These are phyloP conservation scores for Jacana jacana DNA, from an alignment of 2,113 vertebrate species.

Conservation along the genomic window DNA sequence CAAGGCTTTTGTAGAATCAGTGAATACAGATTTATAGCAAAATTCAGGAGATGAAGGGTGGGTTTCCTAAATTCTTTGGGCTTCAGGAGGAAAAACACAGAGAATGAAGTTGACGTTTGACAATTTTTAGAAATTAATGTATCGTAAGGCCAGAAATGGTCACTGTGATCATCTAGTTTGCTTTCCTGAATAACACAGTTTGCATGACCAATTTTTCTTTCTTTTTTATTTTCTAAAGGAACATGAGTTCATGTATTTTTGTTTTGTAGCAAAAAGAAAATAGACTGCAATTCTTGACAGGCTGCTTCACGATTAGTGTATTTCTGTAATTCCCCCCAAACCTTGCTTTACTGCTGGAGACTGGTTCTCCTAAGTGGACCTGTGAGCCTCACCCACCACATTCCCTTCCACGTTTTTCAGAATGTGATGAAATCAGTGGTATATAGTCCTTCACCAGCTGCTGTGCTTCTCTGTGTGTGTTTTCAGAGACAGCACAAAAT, in stretches of 20 bases:
- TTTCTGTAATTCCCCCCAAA: neutral
- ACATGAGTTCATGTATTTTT: neutral
- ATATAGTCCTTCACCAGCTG: neutral
- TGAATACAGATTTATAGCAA: neutral
- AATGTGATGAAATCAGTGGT: neutral
- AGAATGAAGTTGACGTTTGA: neutral
- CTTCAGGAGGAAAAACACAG: neutral
- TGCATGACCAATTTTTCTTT: rapidly evolving
- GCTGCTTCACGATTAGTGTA: neutral
- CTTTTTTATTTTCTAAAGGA: neutral
- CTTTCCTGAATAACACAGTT: neutral
- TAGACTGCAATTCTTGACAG: neutral
- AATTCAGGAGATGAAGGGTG: neutral
- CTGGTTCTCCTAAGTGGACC: neutral
- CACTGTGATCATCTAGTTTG: neutral
- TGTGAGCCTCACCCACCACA: neutral
- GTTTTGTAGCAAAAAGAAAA: neutral
- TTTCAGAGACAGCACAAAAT: neutral
- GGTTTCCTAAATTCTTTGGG: neutral
- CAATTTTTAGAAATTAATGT: neutral
- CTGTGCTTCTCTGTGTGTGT: neutral
- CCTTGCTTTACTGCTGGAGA: neutral
- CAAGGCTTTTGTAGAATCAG: neutral
- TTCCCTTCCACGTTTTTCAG: neutral
- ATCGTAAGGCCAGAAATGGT: neutral